Evolutionary conservation across 2,888 invertebrate species (phyloP), one percentile per base, ranked within the genome.

Genomic region (Seira musarum): DNA sequence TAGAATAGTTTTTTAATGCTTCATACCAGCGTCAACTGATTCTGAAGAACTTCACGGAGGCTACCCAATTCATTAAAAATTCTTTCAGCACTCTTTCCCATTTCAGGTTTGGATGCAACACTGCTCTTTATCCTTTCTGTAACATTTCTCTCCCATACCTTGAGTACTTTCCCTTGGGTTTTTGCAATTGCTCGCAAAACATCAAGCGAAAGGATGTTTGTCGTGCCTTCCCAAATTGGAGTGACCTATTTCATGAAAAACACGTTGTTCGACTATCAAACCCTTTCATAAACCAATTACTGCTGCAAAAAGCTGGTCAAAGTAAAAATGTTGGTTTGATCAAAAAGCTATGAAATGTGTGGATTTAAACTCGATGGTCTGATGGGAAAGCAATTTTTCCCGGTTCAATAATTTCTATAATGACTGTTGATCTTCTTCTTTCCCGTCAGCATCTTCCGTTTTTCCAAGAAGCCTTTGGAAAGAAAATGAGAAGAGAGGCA

Each of bases 181-280:
- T 90, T 91, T 40, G 85, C 87, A 15, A 91, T 87, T 1, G 90
- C 90, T 70, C 91, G 87, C 5, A 91, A 88, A 2, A 91, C 90
- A 87, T 92, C 91, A 46, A 91, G 87, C 0, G 90, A 90, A 53
- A 91, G 87, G 49, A 91, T 89, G 86, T 91, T 91, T 6, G 91
- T 91, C 0, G 91, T 91, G 19, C 91, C 91, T 87, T 91, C 91
- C 91, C 91, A 91, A 78, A 92, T 92, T 17, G 91, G 90, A 40
- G 90, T 87, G 1, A 91, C 91, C 90, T 85, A 53, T 40, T n/a
- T n/a, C n/a, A n/a, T n/a, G n/a, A n/a, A n/a, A n/a, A n/a, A n/a
- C n/a, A n/a, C n/a, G n/a, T n/a, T n/a, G n/a, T n/a, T n/a, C n/a
- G n/a, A n/a, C n/a, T n/a, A n/a, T n/a, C n/a, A n/a, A n/a, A n/a